phyloP scores from a whole-genome alignment of 2,113 vertebrate species.

The Thunnus maccoyii region DNA sequence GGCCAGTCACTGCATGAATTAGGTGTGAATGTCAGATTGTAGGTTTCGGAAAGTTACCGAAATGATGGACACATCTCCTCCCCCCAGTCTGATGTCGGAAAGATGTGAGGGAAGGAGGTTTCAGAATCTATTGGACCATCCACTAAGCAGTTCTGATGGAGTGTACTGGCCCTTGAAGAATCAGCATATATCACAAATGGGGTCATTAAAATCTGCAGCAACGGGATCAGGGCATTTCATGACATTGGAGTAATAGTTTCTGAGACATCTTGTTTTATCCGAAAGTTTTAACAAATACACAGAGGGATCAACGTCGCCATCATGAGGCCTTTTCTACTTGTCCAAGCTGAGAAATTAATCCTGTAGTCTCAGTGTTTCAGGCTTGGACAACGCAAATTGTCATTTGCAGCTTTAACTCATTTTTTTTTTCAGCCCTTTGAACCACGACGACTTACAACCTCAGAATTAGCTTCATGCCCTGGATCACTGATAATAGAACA shows the following conservation, averaged over 20 bases:
- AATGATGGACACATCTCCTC: too few species aligned
- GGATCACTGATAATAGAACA: constrained; percentile 3
- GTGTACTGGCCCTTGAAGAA: too few species aligned
- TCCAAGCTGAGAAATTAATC: neutral
- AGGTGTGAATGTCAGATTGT: too few species aligned
- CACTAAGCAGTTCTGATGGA: too few species aligned
- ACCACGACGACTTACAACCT: neutral
- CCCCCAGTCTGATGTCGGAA: too few species aligned
- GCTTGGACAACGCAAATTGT: neutral
- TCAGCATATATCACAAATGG: too few species aligned
- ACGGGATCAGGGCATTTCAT: too few species aligned
- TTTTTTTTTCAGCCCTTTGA: neutral
- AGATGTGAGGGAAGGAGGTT: too few species aligned
- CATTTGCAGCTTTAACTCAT: neutral
- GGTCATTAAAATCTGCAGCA: neutral
- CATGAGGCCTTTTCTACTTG: neutral
- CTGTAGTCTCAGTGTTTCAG: neutral
- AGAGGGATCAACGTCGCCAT: neutral
- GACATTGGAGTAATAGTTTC: neutral
- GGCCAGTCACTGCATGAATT: too few species aligned
- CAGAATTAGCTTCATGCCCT: constrained; percentile 10
- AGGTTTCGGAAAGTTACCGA: too few species aligned
- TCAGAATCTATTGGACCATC: too few species aligned
- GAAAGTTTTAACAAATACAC: neutral
- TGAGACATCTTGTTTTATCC: neutral